These are phyloP conservation scores for Odobenus rosmarus DNA, from an alignment of 2,113 vertebrate species.

Conservation along the genomic window DNA sequence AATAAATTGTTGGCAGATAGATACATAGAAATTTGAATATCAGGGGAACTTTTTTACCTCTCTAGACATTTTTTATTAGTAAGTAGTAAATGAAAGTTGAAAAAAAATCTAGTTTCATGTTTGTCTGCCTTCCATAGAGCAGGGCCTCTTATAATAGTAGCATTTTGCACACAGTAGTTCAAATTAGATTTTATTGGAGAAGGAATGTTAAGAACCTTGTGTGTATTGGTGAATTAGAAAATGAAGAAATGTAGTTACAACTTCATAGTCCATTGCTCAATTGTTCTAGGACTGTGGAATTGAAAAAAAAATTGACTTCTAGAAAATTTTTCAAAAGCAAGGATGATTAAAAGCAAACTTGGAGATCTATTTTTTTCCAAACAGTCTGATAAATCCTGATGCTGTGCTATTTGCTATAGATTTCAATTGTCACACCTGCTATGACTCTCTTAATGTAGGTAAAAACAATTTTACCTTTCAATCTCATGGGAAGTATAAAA, in stretches of 20 bases:
- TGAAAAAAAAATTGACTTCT: slow-evolving; percentile 42
- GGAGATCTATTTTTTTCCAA: neutral
- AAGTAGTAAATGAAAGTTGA: slow-evolving; percentile 40
- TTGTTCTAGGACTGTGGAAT: neutral
- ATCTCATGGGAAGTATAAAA: neutral
- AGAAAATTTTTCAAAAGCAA: slow-evolving; percentile 6
- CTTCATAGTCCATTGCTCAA: slow-evolving; percentile 12
- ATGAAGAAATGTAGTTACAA: slow-evolving; percentile 46
- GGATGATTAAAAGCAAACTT: neutral
- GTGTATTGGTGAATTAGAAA: neutral
- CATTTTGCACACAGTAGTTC: slow-evolving; percentile 34
- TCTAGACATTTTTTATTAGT: neutral
- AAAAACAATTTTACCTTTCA: neutral
- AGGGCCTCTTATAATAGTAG: neutral
- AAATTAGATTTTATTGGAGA: slow-evolving; percentile 31
- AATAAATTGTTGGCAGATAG: neutral
- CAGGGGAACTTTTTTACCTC: neutral
- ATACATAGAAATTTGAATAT: slow-evolving; percentile 15
- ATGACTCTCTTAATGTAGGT: neutral
- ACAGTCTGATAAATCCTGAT: neutral
- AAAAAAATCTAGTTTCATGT: slow-evolving; percentile 53
- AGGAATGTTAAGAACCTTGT: slow-evolving; percentile 7
- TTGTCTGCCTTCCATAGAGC: neutral
- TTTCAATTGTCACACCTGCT: neutral
- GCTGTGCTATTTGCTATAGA: neutral